Evolutionary conservation across 1,140 invertebrate genomes (phyloP).

Genomic region (Caenorhabditis elegans): WBcel235 BX284605.5:11150501-11151000

Average conservation of each 20-base stretch:
- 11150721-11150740: neutral
- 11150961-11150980: neutral
- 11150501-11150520: conserved; percentile 10
- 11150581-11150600: neutral
- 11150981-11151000: conserved; percentile 11
- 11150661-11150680: no score
- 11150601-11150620: neutral
- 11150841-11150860: neutral
- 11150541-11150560: neutral
- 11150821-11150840: neutral
- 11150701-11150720: neutral
- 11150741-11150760: neutral
- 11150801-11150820: neutral
- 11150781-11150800: conserved; percentile 14
- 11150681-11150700: no score
- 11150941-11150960: neutral
- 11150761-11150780: neutral
- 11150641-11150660: no score
- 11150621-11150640: neutral
- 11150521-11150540: conserved; percentile 1
- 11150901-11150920: neutral
- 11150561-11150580: neutral
- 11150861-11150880: neutral
- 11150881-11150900: neutral
- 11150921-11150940: neutral